Conservation (phyloP, 2,113 vertebrate species). For the Tylochromis polylepis region DNA sequence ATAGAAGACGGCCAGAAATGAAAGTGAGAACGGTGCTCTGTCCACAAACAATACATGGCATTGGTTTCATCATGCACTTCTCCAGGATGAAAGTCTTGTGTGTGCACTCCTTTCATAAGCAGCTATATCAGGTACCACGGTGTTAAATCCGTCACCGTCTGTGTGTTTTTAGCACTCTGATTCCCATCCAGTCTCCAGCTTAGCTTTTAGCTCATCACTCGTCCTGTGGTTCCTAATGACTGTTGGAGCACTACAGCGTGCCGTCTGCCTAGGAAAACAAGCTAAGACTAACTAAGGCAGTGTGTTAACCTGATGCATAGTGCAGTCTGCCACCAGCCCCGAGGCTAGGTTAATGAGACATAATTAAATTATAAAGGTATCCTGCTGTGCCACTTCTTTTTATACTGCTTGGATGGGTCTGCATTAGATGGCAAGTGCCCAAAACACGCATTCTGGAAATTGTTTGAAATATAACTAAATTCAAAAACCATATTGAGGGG, state of each 20-base stretch:
- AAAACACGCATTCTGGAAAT: slow-evolving; percentile 20
- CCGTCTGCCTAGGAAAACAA: slow-evolving; percentile 45
- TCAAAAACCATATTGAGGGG: background rate
- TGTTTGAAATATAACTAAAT: slow-evolving; percentile 6
- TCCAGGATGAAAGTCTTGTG: background rate
- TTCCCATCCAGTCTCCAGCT: slow-evolving; percentile 9
- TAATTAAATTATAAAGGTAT: slow-evolving; percentile 41
- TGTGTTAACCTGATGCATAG: slow-evolving; percentile 27
- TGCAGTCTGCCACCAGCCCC: slow-evolving; percentile 2
- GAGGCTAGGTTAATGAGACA: slow-evolving; percentile 36
- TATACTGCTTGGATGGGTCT: background rate
- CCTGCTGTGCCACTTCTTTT: slow-evolving; percentile 26
- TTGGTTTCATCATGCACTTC: background rate
- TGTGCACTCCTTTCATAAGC: background rate
- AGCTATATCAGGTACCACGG: background rate
- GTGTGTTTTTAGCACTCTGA: background rate
- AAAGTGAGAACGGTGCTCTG: slow-evolving; percentile 16
- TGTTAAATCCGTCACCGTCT: background rate
- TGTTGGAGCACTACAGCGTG: slow-evolving; percentile 28
- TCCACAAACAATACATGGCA: slow-evolving; percentile 2
- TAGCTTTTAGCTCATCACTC: slow-evolving; percentile 44
- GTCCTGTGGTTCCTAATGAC: slow-evolving; percentile 39
- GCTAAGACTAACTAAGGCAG: slow-evolving; percentile 30
- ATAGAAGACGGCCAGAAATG: slow-evolving; percentile 6
- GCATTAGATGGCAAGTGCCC: slow-evolving; percentile 12